Base-by-base conservation (phyloP, 64 coral and sea anemone species). In the Platygyra sinensis region DNA sequence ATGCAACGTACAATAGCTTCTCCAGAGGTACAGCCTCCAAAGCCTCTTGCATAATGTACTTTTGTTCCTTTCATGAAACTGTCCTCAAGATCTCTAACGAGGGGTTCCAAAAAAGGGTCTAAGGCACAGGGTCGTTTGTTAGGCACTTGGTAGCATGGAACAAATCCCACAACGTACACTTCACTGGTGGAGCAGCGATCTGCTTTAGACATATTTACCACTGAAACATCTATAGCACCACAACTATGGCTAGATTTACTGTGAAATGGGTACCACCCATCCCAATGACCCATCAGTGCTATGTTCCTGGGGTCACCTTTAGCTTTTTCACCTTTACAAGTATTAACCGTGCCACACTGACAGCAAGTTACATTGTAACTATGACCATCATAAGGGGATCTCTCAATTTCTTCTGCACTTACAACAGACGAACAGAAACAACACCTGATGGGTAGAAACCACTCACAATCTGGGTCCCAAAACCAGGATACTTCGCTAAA, bases 161-260 rank as follows among this genome's bases (percentile, higher is more conserved):
- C 89, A 82, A 90, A 90, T 2, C 89, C 89, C 0, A 90, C 51
- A 32, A 82, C 89, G 62, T 90, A 90, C 24, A 90, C 89, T 42
- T 90, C 78, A 20, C 61, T 29, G 24, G 78, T 82, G 10, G 0
- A 24, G 11, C 78, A 29, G 25, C 89, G 52, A 73, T 74, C 16
- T 59, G n/a, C 64, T 60, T 82, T 90, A 5, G 62, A 42, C 78
- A 90, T 62, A 33, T 69, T 90, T 22, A 72, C 42, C 17, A 90
- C 27, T 8, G 78, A 38, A 22, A 90, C 25, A 12, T 82, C 78
- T 18, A 82, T 81, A 22, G 89, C 78, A 73, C 77, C 89, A 83
- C 78, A 90, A 42, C 89, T 90, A 72, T 80, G 89, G 2, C 16
- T 20, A 7, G 62, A 39, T 25, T 64, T 64, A 20, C 27, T 73